These are phyloP conservation scores for Echinarachnius parma DNA, from an alignment of 53 echinoderm and acorn worm genomes.

Conservation along the genomic window DNA sequence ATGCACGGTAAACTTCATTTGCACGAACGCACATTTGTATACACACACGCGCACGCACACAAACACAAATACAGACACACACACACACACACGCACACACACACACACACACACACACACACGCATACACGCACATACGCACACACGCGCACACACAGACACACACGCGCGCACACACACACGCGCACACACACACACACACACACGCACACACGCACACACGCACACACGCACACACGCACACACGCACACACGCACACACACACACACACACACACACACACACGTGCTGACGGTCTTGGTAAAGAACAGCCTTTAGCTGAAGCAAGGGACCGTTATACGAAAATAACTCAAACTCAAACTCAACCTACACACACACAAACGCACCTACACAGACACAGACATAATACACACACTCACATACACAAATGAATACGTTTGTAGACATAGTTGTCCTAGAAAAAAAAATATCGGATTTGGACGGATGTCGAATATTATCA, in stretches of 20 bases:
- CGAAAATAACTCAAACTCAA: neutral
- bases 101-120: no score
- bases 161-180: slow-evolving; percentile 1
- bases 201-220: neutral
- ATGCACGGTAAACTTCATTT: no score
- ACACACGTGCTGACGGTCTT: neutral
- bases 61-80: no score
- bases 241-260: neutral
- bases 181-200: neutral
- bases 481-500: no score
- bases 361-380: neutral
- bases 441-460: no score
- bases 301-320: neutral
- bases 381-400: neutral
- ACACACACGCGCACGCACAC: no score
- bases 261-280: slow-evolving; percentile 9
- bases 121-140: no score
- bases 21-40: no score
- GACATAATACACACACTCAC: neutral
- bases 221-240: neutral
- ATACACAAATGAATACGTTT: neutral
- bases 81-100: no score
- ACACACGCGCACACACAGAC: no score
- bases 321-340: no score
- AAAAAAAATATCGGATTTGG: no score